phyloP scores from a whole-genome alignment of 2,797 vertebrate genomes.

The Brachyalestes nurse region DNA sequence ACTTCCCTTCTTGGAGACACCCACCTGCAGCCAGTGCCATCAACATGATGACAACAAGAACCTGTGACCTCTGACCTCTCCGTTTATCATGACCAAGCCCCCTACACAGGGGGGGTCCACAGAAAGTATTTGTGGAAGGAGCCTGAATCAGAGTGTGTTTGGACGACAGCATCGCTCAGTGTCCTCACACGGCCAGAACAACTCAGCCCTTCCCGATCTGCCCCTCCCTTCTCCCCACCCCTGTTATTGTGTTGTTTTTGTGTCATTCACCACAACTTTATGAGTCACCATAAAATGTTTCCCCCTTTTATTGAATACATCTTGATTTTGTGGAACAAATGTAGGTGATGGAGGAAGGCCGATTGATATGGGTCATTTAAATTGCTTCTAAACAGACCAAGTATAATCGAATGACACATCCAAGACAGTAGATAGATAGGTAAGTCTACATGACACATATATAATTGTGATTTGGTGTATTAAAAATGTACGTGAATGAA shows the following conservation, averaged over 20 bases:
- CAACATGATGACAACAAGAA: constrained; percentile 78
- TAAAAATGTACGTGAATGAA: neutral
- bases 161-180: constrained; percentile 64
- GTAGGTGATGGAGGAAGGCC: constrained; percentile 30
- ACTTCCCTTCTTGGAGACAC: constrained; percentile 84
- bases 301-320: constrained; percentile 59
- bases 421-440: neutral
- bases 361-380: constrained; percentile 29
- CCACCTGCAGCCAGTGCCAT: constrained; percentile 69
- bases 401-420: neutral
- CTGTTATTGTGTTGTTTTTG: constrained; percentile 66
- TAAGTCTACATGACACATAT: neutral
- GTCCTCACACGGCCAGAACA: constrained; percentile 60
- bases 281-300: constrained; percentile 58
- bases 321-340: constrained; percentile 55
- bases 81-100: constrained; percentile 16
- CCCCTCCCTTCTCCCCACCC: constrained; percentile 7
- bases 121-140: constrained; percentile 24
- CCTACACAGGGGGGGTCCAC: constrained; percentile 4
- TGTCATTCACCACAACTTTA: constrained; percentile 35
- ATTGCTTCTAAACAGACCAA: constrained; percentile 6
- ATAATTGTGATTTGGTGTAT: neutral
- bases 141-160: constrained; percentile 47
- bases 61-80: constrained; percentile 70
- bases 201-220: neutral